Base-by-base conservation (phyloP, 2,888 invertebrate species). In the Drosophila helvetica region DNA sequence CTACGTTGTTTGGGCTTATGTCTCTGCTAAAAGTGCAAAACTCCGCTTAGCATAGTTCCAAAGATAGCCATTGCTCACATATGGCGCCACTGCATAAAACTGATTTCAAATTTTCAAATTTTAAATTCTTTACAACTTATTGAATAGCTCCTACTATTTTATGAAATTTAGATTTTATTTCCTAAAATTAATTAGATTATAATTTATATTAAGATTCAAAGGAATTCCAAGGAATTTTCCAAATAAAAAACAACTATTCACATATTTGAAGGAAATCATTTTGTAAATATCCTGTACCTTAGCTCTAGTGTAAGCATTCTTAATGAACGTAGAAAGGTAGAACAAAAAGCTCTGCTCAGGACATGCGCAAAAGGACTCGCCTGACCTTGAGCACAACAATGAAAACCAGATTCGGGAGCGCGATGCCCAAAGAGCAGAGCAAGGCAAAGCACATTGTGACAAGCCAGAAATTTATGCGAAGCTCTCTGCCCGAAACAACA, bases 391-490 rank as follows among this genome's bases (percentile, higher is more conserved):
- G 46, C 59, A 70, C 67, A 69, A 66, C 65, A 72, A 67, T 9
- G 61, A 27, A 33, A 60, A 25, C 15, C 22, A 50, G 47, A 56
- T 38, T 45, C 43, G 10, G 48, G 19, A 43, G 38, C 6, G 56
- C 12, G 19, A 54, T 17, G 12, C 10, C 38, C 55, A 51, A 48
- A 62, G 59, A 51, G 62, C 60, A 63, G 61, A 72, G 66, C 76
- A 79, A 85, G 55, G 33, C 61, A 69, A 82, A 85, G 74, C 78
- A 73, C 70, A 74, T 78, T 83, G 83, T 61, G 79, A 46, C 60
- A 58, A 63, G 68, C 22, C 68, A 30, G 63, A 69, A 54, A 56
- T 53, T 33, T 62, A 55, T 55, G 54, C 52, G 17, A 25, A 25
- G 10, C 27, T 48, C 38, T 56, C 19, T 33, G 18, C 57, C 75